These are phyloP conservation scores for Sinella curviseta DNA, from an alignment of 1,140 invertebrate genomes.

Conservation along the genomic window DNA sequence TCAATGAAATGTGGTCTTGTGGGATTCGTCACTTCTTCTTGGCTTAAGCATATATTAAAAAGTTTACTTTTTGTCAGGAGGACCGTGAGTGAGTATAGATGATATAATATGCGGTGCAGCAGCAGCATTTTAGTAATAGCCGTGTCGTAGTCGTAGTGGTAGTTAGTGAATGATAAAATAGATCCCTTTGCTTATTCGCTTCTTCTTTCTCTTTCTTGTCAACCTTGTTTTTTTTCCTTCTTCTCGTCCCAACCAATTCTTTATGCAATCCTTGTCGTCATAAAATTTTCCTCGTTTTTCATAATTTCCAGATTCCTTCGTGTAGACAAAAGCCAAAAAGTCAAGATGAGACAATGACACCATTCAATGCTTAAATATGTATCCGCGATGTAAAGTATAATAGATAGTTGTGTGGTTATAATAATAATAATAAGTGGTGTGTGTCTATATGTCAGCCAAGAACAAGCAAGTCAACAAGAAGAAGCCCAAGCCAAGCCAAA, in stretches of 20 bases:
- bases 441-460: slow-evolving; percentile 1
- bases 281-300: slow-evolving; percentile 25
- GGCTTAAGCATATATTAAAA: not conserved
- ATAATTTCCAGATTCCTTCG: slow-evolving; percentile 25
- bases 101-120: too few species aligned
- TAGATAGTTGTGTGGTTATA: not conserved
- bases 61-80: too few species aligned
- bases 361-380: too few species aligned
- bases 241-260: slow-evolving; percentile 2
- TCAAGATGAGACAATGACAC: slow-evolving; percentile 26
- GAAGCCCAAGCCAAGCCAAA: slow-evolving; percentile 11
- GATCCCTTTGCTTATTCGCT: too few species aligned
- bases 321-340: slow-evolving; percentile 8
- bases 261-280: slow-evolving; percentile 26
- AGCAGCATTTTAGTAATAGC: too few species aligned
- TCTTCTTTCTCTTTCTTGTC: not conserved
- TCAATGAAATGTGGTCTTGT: slow-evolving; percentile 40
- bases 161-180: too few species aligned
- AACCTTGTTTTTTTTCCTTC: slow-evolving; percentile 1
- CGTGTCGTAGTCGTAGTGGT: too few species aligned
- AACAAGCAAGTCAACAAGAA: not conserved
- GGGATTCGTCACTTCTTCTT: slow-evolving; percentile 38
- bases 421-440: not conserved
- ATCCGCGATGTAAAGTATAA: too few species aligned
- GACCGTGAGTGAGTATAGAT: too few species aligned